Evolutionary conservation across 92 coral and sea anemone genomes (phyloP).

Genomic region (Pocillopora meandrina): DNA sequence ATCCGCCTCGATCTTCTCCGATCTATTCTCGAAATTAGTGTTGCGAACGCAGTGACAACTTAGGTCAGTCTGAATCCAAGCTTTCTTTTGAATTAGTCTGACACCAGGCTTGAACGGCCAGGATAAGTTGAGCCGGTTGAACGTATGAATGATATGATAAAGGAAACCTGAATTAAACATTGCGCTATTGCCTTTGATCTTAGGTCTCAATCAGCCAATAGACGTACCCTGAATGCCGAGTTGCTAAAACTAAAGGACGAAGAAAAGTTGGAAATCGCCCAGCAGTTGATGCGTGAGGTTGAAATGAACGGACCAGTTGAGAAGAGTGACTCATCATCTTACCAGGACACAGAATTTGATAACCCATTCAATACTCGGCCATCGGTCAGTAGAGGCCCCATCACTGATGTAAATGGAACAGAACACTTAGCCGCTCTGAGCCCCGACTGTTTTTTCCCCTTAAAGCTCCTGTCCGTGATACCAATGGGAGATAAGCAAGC

Average conservation of each 20-base stretch:
- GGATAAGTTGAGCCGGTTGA: too few species aligned
- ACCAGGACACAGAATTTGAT: slow-evolving; percentile 53
- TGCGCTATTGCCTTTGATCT: background rate
- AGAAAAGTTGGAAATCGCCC: slow-evolving; percentile 44
- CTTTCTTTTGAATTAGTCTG: too few species aligned
- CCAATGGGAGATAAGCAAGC: slow-evolving; percentile 48
- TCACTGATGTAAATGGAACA: slow-evolving; percentile 25
- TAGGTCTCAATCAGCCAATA: slow-evolving; percentile 37
- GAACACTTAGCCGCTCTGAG: slow-evolving; percentile 44
- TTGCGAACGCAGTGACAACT: too few species aligned
- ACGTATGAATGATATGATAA: too few species aligned
- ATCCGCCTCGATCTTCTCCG: too few species aligned
- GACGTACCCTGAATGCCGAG: slow-evolving; percentile 37
- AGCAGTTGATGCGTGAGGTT: slow-evolving; percentile 48
- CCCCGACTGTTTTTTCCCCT: slow-evolving; percentile 27
- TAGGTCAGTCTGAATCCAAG: too few species aligned
- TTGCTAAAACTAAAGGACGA: slow-evolving; percentile 44
- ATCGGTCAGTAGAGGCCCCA: slow-evolving; percentile 37
- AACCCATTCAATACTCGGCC: slow-evolving; percentile 55
- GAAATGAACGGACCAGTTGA: slow-evolving; percentile 35
- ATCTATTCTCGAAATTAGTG: too few species aligned
- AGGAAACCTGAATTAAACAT: background rate
- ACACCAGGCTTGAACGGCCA: too few species aligned
- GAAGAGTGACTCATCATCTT: background rate
- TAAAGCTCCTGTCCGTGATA: slow-evolving; percentile 41